A percentile compares a stretch with the other conserved stretches of the same genome.
phyloP scores from a whole-genome alignment of 2,797 vertebrate species.

The Myripristis jacobus region DNA sequence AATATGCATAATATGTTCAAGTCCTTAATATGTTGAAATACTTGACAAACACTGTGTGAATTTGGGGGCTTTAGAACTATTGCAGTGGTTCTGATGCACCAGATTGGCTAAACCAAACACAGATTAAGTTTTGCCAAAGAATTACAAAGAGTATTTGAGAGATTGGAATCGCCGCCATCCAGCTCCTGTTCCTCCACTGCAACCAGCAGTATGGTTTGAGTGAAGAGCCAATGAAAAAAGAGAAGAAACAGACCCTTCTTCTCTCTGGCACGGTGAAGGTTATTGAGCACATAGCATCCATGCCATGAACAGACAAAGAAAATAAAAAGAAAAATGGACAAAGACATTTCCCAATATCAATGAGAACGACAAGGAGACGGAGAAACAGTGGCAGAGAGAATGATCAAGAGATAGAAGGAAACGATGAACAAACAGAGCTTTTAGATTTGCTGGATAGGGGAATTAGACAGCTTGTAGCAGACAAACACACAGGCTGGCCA shows the following conservation, averaged over 20 bases:
- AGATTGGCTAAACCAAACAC: slow-evolving; percentile 56
- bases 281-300: slow-evolving; percentile 37
- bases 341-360: slow-evolving; percentile 37
- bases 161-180: slow-evolving; percentile 57
- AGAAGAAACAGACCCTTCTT: slow-evolving; percentile 17
- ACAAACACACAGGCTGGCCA: slow-evolving; percentile 78
- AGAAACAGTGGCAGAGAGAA: slow-evolving; percentile 59
- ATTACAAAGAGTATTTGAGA: slow-evolving; percentile 58
- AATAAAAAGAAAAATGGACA: slow-evolving; percentile 21
- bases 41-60: too few relatives aligned
- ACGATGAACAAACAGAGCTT: slow-evolving; percentile 62
- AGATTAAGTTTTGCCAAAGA: slow-evolving; percentile 56
- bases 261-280: slow-evolving; percentile 14
- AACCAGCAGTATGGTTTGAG: slow-evolving; percentile 51
- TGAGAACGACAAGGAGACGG: slow-evolving; percentile 45
- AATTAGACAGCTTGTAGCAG: slow-evolving; percentile 79
- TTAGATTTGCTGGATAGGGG: slow-evolving; percentile 65
- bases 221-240: slow-evolving; percentile 50
- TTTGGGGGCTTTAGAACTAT: slow-evolving; percentile 43
- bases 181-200: slow-evolving; percentile 57
- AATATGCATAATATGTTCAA: slow-evolving; percentile 55
- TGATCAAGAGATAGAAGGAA: slow-evolving; percentile 48
- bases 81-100: slow-evolving; percentile 45
- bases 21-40: slow-evolving; percentile 8
- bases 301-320: not conserved